Evolutionary conservation across 2,797 vertebrate species (phyloP).

Genomic region (Champsocephalus esox): DNA sequence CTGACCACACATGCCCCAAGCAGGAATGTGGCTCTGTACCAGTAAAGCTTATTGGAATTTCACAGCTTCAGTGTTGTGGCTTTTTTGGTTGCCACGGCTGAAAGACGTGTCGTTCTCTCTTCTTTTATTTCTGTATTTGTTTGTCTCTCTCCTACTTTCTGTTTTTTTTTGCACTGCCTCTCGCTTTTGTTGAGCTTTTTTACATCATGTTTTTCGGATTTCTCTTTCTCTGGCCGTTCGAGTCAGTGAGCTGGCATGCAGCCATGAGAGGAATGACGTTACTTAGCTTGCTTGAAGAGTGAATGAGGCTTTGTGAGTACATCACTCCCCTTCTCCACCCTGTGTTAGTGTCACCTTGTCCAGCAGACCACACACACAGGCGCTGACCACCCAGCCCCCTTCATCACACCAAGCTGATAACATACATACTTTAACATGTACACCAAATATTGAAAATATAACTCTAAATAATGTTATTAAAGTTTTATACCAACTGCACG

Average conservation of each 20-base stretch:
- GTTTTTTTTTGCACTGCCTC: not conserved
- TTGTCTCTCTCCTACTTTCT: constrained; percentile 20
- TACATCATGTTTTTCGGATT: constrained; percentile 16
- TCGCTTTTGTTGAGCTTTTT: not conserved
- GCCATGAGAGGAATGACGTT: constrained; percentile 51
- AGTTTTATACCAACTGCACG: not conserved
- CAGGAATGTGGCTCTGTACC: constrained; percentile 75
- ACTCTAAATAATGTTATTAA: not conserved
- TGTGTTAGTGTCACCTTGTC: constrained; percentile 46
- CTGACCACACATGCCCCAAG: constrained; percentile 72
- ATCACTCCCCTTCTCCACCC: constrained; percentile 34
- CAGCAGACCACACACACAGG: constrained; percentile 73
- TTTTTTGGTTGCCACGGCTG: constrained; percentile 37
- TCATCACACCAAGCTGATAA: constrained; percentile 5
- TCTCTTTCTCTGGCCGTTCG: constrained; percentile 13
- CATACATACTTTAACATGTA: constrained; percentile 1
- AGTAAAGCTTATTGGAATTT: constrained; percentile 78
- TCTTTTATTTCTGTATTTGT: constrained; percentile 2
- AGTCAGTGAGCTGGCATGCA: constrained; percentile 47
- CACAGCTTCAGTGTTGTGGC: constrained; percentile 74
- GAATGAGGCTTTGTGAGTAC: constrained; percentile 67
- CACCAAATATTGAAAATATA: not conserved
- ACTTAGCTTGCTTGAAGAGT: constrained; percentile 52
- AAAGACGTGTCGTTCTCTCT: constrained; percentile 53
- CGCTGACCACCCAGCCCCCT: constrained; percentile 24